Base-by-base conservation (phyloP, 2,113 vertebrate genomes). In the human (Homo sapiens) region DNA sequence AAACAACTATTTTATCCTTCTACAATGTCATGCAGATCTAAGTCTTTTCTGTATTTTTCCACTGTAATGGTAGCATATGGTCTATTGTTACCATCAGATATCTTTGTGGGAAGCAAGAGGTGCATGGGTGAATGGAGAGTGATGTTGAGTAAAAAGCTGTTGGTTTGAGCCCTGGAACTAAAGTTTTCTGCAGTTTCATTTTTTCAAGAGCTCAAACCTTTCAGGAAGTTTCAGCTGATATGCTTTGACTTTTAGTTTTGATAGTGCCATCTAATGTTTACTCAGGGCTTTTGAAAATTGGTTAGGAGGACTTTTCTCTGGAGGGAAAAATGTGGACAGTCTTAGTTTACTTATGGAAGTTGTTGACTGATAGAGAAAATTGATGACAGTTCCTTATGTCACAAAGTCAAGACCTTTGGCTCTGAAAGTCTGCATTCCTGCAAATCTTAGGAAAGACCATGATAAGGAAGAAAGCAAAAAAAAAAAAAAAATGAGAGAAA, bases 341-440 rank as follows among this genome's bases (percentile, higher is more conserved):
- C 59, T 90, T 82, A 40, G 97, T 95, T 97, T 96, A 87, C 94
- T 96, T 76, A 84, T 78, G 52, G 11, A 95, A 98, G 93, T 97
- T 85, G 83, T 86, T 93, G 96, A 30, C 81, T 96, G 93, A 57
- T 20, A 91, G 75, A 95, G 61, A 96, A 97, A 97, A 78, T 68
- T 38, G 91, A 86, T 85, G 87, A 95, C 35, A 84, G 75, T 68
- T 66, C n/a, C 81, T 73, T 76, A 95, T 86, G 82, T 27, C 48
- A 82, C 72, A 83, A 86, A 85, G 45, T 45, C 27, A 45, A 8
- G 8, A 30, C 73, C 16, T 14, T 96, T 75, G 78, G 75, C 27
- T 94, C 35, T 96, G 64, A 22, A 64, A 61, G 32, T 72, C n/a
- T 35, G 4, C 94, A 95, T 96, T 87, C 87, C 81, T 96, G 95